Conservation (phyloP, 1,140 invertebrate genomes). For the Drosophila albomicans region DNA sequence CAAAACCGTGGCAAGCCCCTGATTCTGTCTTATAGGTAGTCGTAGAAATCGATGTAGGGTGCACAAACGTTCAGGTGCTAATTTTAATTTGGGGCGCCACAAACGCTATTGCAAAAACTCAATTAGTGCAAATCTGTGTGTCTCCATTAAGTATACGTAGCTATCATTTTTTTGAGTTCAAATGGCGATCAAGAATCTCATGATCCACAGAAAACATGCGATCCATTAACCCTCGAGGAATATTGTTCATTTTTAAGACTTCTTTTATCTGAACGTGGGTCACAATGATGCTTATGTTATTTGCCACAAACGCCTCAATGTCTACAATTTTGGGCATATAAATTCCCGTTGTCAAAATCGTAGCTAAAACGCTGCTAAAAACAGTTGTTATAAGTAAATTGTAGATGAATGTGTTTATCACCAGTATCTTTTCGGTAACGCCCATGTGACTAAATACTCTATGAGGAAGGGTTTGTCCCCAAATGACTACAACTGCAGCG, state of each 20-base stretch:
- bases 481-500: not conserved
- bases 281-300: not conserved
- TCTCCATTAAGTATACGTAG: slow-evolving; percentile 15
- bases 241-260: not conserved
- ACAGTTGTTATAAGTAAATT: not conserved
- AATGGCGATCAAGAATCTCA: not conserved
- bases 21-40: not conserved
- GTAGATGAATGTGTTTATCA: not conserved
- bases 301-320: not conserved
- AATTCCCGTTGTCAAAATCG: not conserved
- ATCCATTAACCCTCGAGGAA: not conserved
- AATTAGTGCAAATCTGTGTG: not conserved
- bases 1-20: no score
- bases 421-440: not conserved
- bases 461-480: not conserved
- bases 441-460: not conserved
- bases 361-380: not conserved
- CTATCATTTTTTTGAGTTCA: slow-evolving; percentile 16
- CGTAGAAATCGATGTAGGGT: not conserved
- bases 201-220: not conserved
- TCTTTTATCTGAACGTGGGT: not conserved
- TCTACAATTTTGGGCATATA: not conserved
- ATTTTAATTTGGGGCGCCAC: not conserved
- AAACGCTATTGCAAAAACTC: slow-evolving; percentile 5
- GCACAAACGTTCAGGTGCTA: not conserved